phyloP scores from a whole-genome alignment of 2,888 invertebrate species.

The Eupithecia exiguata region DNA sequence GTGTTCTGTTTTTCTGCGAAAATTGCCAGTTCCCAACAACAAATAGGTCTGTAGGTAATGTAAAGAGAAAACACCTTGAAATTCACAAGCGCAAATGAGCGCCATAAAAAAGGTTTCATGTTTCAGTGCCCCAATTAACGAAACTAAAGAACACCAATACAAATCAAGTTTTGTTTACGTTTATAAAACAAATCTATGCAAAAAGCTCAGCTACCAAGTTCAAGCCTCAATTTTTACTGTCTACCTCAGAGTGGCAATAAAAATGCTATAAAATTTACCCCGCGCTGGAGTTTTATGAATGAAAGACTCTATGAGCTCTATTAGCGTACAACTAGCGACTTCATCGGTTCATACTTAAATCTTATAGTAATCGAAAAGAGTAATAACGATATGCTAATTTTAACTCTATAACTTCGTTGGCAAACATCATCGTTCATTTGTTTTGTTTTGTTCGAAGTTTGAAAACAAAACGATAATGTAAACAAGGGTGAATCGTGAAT shows the following conservation, averaged over 20 bases:
- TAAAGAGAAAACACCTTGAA: slow-evolving; percentile 55
- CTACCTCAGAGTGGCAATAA: slow-evolving; percentile 23
- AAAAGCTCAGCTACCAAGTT: slow-evolving; percentile 13
- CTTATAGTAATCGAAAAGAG: not conserved
- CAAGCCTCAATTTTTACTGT: slow-evolving; percentile 16
- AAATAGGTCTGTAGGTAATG: slow-evolving; percentile 41
- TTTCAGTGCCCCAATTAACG: slow-evolving; percentile 38
- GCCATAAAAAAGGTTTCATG: slow-evolving; percentile 39
- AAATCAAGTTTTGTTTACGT: slow-evolving; percentile 12
- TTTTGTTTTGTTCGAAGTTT: slow-evolving; percentile 31
- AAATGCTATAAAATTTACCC: slow-evolving; percentile 19
- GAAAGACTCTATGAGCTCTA: slow-evolving; percentile 11
- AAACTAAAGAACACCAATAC: slow-evolving; percentile 29
- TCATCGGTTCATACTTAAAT: not conserved
- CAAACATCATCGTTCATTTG: slow-evolving; percentile 9
- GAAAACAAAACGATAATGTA: slow-evolving; percentile 55
- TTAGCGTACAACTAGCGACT: not conserved
- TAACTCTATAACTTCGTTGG: slow-evolving; percentile 15
- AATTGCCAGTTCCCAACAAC: slow-evolving; percentile 42
- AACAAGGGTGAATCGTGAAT: slow-evolving; percentile 64
- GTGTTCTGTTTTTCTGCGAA: not conserved
- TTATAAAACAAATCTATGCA: not conserved
- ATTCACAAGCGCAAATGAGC: slow-evolving; percentile 52
- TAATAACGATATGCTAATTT: slow-evolving; percentile 9
- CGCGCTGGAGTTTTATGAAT: slow-evolving; percentile 10